Evolutionary conservation across 2,888 invertebrate genomes (phyloP).

Genomic region (Xestia c-nigrum): DNA sequence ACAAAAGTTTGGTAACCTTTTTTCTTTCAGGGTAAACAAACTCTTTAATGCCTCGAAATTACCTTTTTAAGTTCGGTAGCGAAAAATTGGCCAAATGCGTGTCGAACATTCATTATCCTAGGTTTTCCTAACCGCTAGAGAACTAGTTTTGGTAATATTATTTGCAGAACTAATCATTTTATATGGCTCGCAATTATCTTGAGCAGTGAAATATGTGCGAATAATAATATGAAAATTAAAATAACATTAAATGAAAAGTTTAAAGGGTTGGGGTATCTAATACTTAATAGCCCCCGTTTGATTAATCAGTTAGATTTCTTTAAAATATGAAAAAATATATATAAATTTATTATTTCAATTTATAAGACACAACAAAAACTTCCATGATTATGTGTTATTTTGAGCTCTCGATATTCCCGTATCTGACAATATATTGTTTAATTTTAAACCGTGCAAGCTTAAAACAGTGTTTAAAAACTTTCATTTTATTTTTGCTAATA

Average conservation of each 20-base stretch:
- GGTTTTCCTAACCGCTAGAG: conserved; percentile 24
- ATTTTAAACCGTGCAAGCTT: too few species aligned
- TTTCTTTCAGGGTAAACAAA: conserved; percentile 33
- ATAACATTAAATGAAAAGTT: conserved; percentile 1
- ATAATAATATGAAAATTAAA: conserved; percentile 7
- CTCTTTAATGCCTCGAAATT: conserved; percentile 33
- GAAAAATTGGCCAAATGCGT: conserved; percentile 59
- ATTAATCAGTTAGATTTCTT: neutral
- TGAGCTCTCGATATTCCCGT: too few species aligned
- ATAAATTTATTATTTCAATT: neutral
- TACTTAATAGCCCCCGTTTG: too few species aligned
- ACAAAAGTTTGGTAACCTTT: conserved; percentile 9
- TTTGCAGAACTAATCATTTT: conserved; percentile 50
- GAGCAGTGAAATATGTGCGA: neutral
- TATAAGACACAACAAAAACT: neutral
- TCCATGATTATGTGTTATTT: too few species aligned
- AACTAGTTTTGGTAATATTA: conserved; percentile 33
- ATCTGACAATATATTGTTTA: too few species aligned
- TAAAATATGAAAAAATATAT: neutral
- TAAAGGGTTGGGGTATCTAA: neutral
- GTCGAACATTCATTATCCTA: conserved; percentile 53
- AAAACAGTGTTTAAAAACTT: too few species aligned
- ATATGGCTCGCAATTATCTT: conserved; percentile 37
- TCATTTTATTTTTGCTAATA: too few species aligned
- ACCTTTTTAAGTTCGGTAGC: conserved; percentile 25